These are phyloP conservation scores for Bos javanicus DNA, from an alignment of 2,113 vertebrate genomes.

Conservation along the genomic window DNA sequence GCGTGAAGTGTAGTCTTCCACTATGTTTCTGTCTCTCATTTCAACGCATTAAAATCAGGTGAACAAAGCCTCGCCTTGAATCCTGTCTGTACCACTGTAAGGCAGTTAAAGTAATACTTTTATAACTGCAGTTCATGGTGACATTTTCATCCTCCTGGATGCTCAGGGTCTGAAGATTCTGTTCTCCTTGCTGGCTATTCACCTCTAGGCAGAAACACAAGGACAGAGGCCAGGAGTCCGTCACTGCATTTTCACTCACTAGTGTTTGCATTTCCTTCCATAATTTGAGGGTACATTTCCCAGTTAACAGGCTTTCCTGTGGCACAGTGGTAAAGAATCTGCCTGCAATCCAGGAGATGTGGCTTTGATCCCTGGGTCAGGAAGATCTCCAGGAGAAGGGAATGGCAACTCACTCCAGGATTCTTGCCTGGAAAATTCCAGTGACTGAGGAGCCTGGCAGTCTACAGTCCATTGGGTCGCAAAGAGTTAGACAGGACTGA, in stretches of 20 bases:
- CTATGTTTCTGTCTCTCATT: background rate
- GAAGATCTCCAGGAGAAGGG: background rate
- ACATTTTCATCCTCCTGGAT: constrained; percentile 40
- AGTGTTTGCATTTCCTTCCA: background rate
- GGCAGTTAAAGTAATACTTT: fast-evolving
- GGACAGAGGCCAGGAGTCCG: background rate
- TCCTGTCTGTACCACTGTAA: constrained; percentile 43
- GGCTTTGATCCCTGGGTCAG: background rate
- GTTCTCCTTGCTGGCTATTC: constrained; percentile 23
- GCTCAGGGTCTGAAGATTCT: background rate
- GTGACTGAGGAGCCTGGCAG: fast-evolving
- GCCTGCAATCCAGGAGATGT: background rate
- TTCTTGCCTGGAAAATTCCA: background rate
- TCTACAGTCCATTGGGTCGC: fast-evolving
- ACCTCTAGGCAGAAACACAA: constrained; percentile 17
- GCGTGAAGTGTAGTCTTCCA: background rate
- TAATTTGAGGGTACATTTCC: background rate
- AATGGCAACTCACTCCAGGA: background rate
- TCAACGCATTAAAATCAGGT: background rate
- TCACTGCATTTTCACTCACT: background rate
- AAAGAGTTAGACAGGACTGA: background rate
- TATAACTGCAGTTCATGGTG: constrained; percentile 21
- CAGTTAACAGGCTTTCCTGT: background rate
- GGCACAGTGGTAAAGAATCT: background rate
- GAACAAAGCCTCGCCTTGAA: background rate